Evolutionary conservation across 2,888 invertebrate genomes (phyloP), one percentile per base, ranked within the genome.

Genomic region (Labia minor): DNA sequence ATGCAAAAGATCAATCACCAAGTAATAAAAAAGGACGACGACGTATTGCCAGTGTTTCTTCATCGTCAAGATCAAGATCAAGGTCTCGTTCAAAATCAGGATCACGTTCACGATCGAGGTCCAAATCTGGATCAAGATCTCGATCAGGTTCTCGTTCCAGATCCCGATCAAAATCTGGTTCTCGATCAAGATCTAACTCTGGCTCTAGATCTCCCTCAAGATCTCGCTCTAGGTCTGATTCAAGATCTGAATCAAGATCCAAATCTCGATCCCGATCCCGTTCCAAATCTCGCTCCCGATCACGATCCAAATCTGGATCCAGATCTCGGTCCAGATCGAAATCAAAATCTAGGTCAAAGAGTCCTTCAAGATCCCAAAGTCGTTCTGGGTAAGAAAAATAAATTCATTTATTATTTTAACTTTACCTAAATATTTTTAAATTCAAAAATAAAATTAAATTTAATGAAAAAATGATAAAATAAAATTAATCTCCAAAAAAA

Each of bases 171-270:
- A 71, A 76, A 8, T 78, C 80, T 0, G 76, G 76, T 67, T 77
- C 77, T 64, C 74, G 75, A 0, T 80, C 79, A n/a, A 72, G 77
- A 3, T 81, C 80, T 0, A 76, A 76, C 70, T 80, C 80, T 37
- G 72, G 76, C 1, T 78, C 77, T 4, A 72, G 73, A 64, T 72
- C 69, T 10, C 21, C 49, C 37, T 21, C 69, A 1, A 73, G 74
- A 69, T 81, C 81, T n/a, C 74, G 80, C 33, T 78, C 78, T 73
- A 70, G 14, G 14, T 67, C 67, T 26, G 63, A 63, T 63, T 70
- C 70, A 37, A 73, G 79, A 11, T 82, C 81, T 2, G 74, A 78
- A 69, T 78, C 78, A 0, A 73, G 74, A 69, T 78, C 77, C 1
- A 71, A 73, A 26, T 75, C 74, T 66, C 70, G 74, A 26, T 77